Base-by-base conservation (phyloP, 2,888 invertebrate species). In the Notodonta dromedarius region DNA sequence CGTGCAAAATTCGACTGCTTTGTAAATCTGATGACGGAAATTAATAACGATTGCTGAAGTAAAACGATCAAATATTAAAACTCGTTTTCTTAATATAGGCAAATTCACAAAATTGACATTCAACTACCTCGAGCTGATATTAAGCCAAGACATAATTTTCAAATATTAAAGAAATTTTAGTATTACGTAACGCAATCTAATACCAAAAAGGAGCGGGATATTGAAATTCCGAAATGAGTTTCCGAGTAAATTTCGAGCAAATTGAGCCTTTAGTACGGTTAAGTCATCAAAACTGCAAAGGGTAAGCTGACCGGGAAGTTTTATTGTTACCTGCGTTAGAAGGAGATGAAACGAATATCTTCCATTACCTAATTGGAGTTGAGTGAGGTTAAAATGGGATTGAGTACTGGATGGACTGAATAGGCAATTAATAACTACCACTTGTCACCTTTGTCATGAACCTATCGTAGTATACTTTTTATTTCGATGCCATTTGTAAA, bases 271-370 rank as follows among this genome's bases (percentile, higher is more conserved):
- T 56, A 64, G 56, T 63, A 58, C 42, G 57, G 63, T 54, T 32
- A 64, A 70, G 65, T 74, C 71, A 76, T 76, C 71, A 73, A 76
- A 76, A 76, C 65, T 76, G 71, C 67, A 76, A 76, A 73, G 68
- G 65, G 65, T 76, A 63, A 65, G 67, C 66, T 73, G 65, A 66
- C 67, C 67, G 62, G 52, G 50, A 74, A 76, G 65, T 76, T 76
- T 63, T 66, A 76, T 73, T 76, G 71, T 76, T 66, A 77, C 70
- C 70, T 67, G 64, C 69, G 52, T 62, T 46, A 16, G 16, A 35
- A 53, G 59, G 13, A 60, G 62, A 61, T 61, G 58, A 50, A 63
- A 62, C 59, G 66, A 65, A 66, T 65, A 66, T 61, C 70, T 67
- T 56, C 68, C 62, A 73, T 76, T 76, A 71, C 70, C 70, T 69